Evolutionary conservation across 2,888 invertebrate genomes (phyloP), one percentile per base, ranked within the genome.

Genomic region (Sesamia inferens): DNA sequence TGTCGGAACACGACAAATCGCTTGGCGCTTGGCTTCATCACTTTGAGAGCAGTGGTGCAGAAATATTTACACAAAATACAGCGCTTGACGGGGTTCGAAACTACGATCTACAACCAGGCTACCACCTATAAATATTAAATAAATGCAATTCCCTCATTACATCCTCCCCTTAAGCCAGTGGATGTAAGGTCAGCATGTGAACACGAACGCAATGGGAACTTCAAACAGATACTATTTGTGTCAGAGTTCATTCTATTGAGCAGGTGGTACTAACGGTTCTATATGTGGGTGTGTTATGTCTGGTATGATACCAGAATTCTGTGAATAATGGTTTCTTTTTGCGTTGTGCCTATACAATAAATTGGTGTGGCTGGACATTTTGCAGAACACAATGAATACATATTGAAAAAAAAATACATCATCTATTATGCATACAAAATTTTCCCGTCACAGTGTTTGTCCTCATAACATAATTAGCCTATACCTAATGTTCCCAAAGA

Each of bases 201-300:
- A 84, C 84, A 82, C 83, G 85, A 85, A 70, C 72, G 85, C 85
- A 83, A 83, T 81, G 79, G 83, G 88, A 87, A 86, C 85, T 85
- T 85, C 87, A 86, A 87, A 88, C 88, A 88, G 88, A 88, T 90
- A 88, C 83, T 89, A 88, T 91, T 87, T 88, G 87, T 88, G 91
- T 88, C 90, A 90, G 79, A 92, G 92, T 91, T 92, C 92, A 89
- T 76, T 64, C 81, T 79, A 79, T 81, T 78, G 82, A 81, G 57
- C 85, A 81, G 74, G 77, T 85, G 83, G 79, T 76, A 78, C 78
- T 76, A 72, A 77, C 62, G 68, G 81, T 69, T 69, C 5, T 76
- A 54, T 39, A 71, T 59, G 22, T 64, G 14, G 22, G 69, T 69
- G 54, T 44, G 42, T 19, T 54, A 57, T 14, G 55, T 22, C n/a